These are phyloP conservation scores for Bombyx mandarina DNA, from an alignment of 1,140 invertebrate genomes.

Conservation along the genomic window DNA sequence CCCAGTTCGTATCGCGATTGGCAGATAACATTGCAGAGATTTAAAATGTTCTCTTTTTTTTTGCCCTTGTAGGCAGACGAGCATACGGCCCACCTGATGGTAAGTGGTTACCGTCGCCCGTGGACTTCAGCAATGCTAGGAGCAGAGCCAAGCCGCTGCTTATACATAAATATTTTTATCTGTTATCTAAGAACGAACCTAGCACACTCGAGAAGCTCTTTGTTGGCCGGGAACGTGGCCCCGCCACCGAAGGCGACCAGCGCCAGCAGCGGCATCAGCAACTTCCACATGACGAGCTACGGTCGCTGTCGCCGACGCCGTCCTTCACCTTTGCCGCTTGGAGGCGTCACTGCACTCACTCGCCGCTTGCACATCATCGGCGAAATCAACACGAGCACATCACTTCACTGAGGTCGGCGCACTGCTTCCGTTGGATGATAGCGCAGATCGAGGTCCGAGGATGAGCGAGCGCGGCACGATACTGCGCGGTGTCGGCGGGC, in stretches of 20 bases:
- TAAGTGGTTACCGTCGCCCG: no score
- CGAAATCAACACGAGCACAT: conserved; percentile 25
- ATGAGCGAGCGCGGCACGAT: conserved; percentile 49
- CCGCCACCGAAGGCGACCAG: conserved; percentile 40
- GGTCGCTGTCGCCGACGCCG: conserved; percentile 31
- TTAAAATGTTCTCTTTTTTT: background rate
- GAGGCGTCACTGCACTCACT: conserved; percentile 46
- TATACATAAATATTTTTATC: background rate
- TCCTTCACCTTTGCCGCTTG: conserved; percentile 34
- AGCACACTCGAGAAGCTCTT: conserved; percentile 58
- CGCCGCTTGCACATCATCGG: conserved; percentile 46
- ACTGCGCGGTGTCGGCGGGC: conserved; percentile 38
- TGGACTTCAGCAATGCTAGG: no score
- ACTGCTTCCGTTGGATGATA: conserved; percentile 10
- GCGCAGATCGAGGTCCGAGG: conserved; percentile 44
- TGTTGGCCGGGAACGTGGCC: conserved; percentile 43
- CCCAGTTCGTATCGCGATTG: conserved; percentile 27
- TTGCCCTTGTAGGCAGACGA: no score
- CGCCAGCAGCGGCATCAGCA: conserved; percentile 38
- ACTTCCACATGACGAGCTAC: conserved; percentile 54
- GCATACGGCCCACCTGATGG: no score
- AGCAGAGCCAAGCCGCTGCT: no score
- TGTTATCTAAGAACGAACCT: conserved; percentile 42
- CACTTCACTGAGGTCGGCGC: conserved; percentile 36
- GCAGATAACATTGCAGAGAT: conserved; percentile 7